Evolutionary conservation across 2,113 vertebrate genomes (phyloP).

Genomic region (Channa argus): DNA sequence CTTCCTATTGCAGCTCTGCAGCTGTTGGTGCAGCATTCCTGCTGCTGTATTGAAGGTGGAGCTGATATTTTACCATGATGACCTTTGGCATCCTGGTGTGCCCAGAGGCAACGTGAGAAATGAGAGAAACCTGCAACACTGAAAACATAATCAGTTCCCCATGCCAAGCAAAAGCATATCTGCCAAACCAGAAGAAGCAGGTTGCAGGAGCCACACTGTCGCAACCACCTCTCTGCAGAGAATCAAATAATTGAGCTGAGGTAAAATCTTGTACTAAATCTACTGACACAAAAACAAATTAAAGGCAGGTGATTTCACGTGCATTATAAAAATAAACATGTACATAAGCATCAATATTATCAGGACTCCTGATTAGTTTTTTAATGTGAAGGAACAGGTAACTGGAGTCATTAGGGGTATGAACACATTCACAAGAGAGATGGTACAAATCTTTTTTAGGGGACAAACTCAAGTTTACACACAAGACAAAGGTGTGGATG

Average conservation of each 20-base stretch:
- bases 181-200: constrained; percentile 46
- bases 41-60: constrained; percentile 48
- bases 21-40: constrained; percentile 2
- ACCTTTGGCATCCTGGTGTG: constrained; percentile 45
- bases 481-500: background rate
- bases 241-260: constrained; percentile 16
- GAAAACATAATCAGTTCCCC: constrained; percentile 12
- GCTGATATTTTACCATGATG: constrained; percentile 53
- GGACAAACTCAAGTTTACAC: background rate
- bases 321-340: constrained; percentile 8
- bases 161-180: constrained; percentile 33
- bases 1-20: constrained; percentile 43
- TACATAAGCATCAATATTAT: constrained; percentile 2
- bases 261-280: background rate
- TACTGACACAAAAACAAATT: background rate
- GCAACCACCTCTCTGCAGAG: constrained; percentile 34
- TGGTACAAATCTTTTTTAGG: constrained; percentile 1
- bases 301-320: constrained; percentile 15
- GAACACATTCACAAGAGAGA: constrained; percentile 34
- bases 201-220: constrained; percentile 20
- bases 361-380: constrained; percentile 6
- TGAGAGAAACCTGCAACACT: constrained; percentile 27
- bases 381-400: constrained; percentile 19
- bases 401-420: constrained; percentile 29
- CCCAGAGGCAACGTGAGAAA: constrained; percentile 13